Evolutionary conservation across 2,113 vertebrate genomes (phyloP), one percentile per base, ranked within the genome.

Genomic region (Oostethus manadensis): DNA sequence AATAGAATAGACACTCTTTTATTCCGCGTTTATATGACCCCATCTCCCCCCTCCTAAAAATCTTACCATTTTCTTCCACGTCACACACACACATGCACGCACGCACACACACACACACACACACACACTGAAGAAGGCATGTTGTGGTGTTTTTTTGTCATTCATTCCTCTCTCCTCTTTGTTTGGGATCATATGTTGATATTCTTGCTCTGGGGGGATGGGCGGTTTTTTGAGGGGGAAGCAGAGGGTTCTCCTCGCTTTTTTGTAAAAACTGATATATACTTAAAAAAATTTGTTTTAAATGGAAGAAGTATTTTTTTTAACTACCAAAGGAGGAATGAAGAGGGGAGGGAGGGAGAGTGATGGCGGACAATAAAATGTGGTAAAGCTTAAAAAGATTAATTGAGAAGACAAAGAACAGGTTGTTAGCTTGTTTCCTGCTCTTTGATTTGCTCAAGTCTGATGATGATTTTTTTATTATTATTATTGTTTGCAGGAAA

Each of bases 251-350:
- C 56, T 50, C 77, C 77, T 84, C 64, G 59, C 76, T 78, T 84
- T 76, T 86, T 86, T 88, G 82, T 88, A 87, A 87, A 89, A 80
- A 88, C 81, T 86, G 86, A 82, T 88, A 79, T 86, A 89, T 84
- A 84, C 76, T 84, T 65, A 79, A 71, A 56, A 72, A 60, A 49
- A 48, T 89, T 89, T 89, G 87, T 89, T 89, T 90, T 88, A 88
- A 89, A 88, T 80, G 84, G 89, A 90, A 80, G 82, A 86, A 89
- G 81, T 86, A 78, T 88, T 89, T 87, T 90, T 89, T 90, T 89
- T 87, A 83, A 83, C 81, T 87, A 87, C 81, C 85, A 85, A 87
- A 87, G 76, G 76, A 46, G 8, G 40, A 6, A 14, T 17, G 18
- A 18, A 18, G 8, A 14, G 26, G 21, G 33, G 10, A 79, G 82